Evolutionary conservation across 2,888 invertebrate genomes (phyloP), one percentile per base, ranked within the genome.

Genomic region (Sphaeridia pumilis): DNA sequence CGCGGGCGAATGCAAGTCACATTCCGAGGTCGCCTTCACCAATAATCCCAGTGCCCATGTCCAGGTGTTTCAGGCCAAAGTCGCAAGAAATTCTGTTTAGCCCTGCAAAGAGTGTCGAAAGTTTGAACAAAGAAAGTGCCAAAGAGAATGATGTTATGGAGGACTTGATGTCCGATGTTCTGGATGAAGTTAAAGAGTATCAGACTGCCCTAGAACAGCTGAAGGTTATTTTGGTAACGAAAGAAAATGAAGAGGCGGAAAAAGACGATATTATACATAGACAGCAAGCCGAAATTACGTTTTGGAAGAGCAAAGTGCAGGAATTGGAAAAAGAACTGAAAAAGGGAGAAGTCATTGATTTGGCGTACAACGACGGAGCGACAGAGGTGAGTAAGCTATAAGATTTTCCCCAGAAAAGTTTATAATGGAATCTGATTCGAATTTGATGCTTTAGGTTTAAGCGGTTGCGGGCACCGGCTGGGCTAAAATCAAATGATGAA

Each of bases 261-360:
- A 61, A 59, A 45, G 59, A 61, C 45, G 59, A 56, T 52, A 50
- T 57, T 49, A 58, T 61, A 42, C 42, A 38, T 28, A 52, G 52
- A 54, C 58, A 59, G 41, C 54, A 51, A 20, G 34, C 47, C 17
- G 61, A 61, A 50, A 55, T 57, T 35, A 56, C 57, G n/a, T 48
- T 50, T 17, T 46, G 57, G 45, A 61, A 58, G 45, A 50, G 48
- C 14, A 35, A 34, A 24, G 41, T 44, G 36, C n/a, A 26, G n/a
- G 35, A 17, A 2, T 21, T 34, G 24, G 36, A 34, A 25, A 47
- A 3, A n/a, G n/a, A n/a, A n/a, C n/a, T n/a, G n/a, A n/a, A n/a
- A n/a, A n/a, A n/a, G n/a, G n/a, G n/a, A n/a, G n/a, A n/a, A n/a
- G n/a, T n/a, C n/a, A n/a, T n/a, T n/a, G n/a, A n/a, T n/a, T n/a